A percentile compares a stretch with the other conserved stretches of the same genome.
Conservation (phyloP, 2,797 vertebrate genomes). For the Coilia nasus region DNA sequence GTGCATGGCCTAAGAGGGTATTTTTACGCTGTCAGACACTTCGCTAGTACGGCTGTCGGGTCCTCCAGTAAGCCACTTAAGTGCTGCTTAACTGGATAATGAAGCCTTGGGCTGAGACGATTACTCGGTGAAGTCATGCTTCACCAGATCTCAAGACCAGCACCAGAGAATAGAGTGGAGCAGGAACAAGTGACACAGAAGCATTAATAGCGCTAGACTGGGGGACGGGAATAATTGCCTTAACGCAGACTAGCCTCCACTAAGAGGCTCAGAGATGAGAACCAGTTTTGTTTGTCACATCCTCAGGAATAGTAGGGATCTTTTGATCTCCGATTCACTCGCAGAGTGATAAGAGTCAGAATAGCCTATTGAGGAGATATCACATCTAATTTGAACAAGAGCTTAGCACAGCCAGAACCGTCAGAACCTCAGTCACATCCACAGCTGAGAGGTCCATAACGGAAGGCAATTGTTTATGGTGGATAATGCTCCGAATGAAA, state of each 20-base stretch:
- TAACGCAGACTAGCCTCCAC: not conserved
- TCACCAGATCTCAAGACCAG: not conserved
- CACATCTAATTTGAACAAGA: too few relatives aligned
- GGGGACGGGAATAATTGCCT: not conserved
- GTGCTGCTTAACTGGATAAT: slow-evolving; percentile 28
- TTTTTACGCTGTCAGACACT: too few relatives aligned
- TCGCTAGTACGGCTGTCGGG: not conserved
- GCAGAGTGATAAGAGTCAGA: not conserved
- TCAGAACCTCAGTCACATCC: not conserved
- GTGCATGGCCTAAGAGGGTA: too few relatives aligned
- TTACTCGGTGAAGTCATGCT: slow-evolving; percentile 21
- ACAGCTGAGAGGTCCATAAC: not conserved
- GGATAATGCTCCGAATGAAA: too few relatives aligned
- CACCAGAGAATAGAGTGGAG: not conserved
- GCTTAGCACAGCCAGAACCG: not conserved
- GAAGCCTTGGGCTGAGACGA: slow-evolving; percentile 8
- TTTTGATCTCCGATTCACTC: too few relatives aligned
- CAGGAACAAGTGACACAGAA: not conserved
- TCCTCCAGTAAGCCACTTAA: slow-evolving; percentile 24
- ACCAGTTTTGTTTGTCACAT: too few relatives aligned
- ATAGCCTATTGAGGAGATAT: not conserved
- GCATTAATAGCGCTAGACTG: not conserved
- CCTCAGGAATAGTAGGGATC: too few relatives aligned
- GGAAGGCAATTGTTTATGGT: too few relatives aligned
- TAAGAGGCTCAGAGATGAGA: not conserved